Conservation (phyloP, 2,888 invertebrate species). For the Trilocha varians region DNA sequence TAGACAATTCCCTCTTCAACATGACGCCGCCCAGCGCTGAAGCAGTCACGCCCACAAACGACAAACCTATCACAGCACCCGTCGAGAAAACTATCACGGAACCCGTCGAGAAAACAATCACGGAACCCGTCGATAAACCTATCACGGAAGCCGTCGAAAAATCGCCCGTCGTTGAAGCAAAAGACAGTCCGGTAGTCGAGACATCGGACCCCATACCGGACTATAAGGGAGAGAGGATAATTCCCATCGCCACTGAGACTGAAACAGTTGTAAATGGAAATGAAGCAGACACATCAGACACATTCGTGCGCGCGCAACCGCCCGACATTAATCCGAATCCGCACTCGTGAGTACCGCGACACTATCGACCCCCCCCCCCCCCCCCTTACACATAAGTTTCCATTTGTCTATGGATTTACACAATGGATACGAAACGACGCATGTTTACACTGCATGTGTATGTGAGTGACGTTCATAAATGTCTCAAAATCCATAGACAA, state of each 20-base stretch:
- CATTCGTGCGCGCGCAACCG: constrained; percentile 42
- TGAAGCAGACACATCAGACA: constrained; percentile 20
- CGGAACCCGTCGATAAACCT: constrained; percentile 27
- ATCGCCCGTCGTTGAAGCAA: constrained; percentile 1
- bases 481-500: not conserved
- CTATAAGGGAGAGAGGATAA: constrained; percentile 18
- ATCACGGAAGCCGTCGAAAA: constrained; percentile 20
- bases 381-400: constrained; percentile 8
- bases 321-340: constrained; percentile 61
- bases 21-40: constrained; percentile 66
- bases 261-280: too few species aligned
- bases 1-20: constrained; percentile 54
- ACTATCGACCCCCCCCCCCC: constrained; percentile 34
- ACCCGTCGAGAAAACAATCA: constrained; percentile 24
- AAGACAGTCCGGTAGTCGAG: constrained; percentile 2
- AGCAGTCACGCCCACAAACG: constrained; percentile 46
- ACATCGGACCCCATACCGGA: constrained; percentile 4
- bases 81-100: constrained; percentile 22
- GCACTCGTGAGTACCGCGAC: constrained; percentile 66
- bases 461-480: not conserved
- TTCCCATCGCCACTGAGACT: constrained; percentile 14
- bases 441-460: not conserved
- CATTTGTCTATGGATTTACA: constrained; percentile 23
- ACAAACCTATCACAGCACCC: constrained; percentile 21
- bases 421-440: too few species aligned